phyloP scores from a whole-genome alignment of 1,140 invertebrate genomes.

The Rhagoletis pomonella region DNA sequence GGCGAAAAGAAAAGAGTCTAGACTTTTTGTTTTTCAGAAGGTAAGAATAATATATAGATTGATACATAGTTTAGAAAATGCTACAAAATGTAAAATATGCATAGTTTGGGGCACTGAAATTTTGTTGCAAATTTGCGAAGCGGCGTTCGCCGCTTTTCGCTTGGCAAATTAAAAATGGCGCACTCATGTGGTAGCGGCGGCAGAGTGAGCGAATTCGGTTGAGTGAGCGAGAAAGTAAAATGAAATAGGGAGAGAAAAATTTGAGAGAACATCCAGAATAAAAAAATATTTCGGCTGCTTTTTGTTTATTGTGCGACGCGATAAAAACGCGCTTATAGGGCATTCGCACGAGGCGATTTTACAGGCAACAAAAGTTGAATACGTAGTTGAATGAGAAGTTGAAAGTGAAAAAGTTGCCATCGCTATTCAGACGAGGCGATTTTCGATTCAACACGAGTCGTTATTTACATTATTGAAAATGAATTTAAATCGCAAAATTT shows the following conservation, averaged over 20 bases:
- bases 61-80: not conserved
- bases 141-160: conserved; percentile 40
- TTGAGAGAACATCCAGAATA: no score
- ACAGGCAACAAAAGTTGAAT: no score
- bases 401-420: no score
- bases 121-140: conserved; percentile 31
- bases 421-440: no score
- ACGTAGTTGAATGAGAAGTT: no score
- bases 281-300: no score
- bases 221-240: conserved; percentile 31
- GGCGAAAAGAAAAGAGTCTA: not conserved
- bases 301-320: no score
- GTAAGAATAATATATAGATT: not conserved
- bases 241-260: not conserved
- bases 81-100: not conserved
- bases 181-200: conserved; percentile 35
- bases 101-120: not conserved
- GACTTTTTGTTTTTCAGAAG: not conserved
- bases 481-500: no score
- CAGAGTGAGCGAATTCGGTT: not conserved
- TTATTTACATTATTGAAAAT: no score
- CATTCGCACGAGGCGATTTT: no score
- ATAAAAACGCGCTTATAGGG: no score
- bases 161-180: conserved; percentile 50
- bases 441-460: no score